phyloP scores from a whole-genome alignment of 2,888 invertebrate species.

The Amblyteles armatorius region DNA sequence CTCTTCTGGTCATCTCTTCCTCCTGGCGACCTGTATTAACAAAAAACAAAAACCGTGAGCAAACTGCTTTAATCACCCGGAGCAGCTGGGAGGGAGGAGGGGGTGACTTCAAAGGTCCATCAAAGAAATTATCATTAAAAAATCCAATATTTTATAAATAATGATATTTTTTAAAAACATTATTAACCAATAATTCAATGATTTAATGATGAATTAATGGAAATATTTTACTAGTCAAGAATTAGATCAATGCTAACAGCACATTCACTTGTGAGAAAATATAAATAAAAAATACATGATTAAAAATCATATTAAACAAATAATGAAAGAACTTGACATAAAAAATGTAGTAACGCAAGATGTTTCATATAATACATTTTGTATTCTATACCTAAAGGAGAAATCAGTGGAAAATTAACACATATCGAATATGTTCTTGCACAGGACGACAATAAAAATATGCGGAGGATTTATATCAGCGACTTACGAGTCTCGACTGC shows the following conservation, averaged over 20 bases:
- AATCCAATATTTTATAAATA: too few species aligned
- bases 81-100: too few species aligned
- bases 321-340: neutral
- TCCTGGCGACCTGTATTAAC: slow-evolving; percentile 80
- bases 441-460: neutral
- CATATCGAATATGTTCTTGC: neutral
- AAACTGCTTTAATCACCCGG: neutral
- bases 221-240: too few species aligned
- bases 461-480: neutral
- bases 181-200: too few species aligned
- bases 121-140: too few species aligned
- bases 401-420: neutral
- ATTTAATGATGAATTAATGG: too few species aligned
- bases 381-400: neutral
- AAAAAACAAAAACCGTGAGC: neutral
- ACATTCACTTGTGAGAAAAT: too few species aligned
- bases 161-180: too few species aligned
- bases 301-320: neutral
- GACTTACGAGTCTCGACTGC: slow-evolving; percentile 82
- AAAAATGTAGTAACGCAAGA: neutral
- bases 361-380: neutral
- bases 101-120: too few species aligned
- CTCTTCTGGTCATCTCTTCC: slow-evolving; percentile 82
- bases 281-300: too few species aligned
- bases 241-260: too few species aligned